Evolutionary conservation across 2,888 invertebrate species (phyloP).

Genomic region (Parascotia fuliginaria): DNA sequence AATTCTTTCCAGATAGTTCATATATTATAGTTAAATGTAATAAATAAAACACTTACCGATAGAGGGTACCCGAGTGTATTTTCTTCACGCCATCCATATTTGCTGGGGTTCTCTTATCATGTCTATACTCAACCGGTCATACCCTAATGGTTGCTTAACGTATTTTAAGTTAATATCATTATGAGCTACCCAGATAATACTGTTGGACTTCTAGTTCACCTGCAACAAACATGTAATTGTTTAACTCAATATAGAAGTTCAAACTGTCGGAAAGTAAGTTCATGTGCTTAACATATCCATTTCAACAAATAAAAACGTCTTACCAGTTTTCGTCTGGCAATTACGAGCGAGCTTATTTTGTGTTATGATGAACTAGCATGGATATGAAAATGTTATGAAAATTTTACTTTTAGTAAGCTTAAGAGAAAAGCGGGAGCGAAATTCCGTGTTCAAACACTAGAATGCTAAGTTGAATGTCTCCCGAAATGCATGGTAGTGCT

Average conservation of each 20-base stretch:
- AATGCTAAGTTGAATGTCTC: too few relatives aligned
- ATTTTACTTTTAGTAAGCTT: constrained; percentile 1
- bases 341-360: constrained; percentile 15
- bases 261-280: constrained; percentile 25
- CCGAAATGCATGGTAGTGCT: too few relatives aligned
- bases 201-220: constrained; percentile 49
- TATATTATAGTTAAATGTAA: too few relatives aligned
- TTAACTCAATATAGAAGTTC: constrained; percentile 16
- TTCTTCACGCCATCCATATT: constrained; percentile 83
- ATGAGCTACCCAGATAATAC: constrained; percentile 55
- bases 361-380: constrained; percentile 22
- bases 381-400: constrained; percentile 14
- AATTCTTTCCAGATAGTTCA: too few relatives aligned
- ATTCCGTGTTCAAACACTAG: neutral
- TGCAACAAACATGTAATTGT: constrained; percentile 53
- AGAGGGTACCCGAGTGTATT: constrained; percentile 82
- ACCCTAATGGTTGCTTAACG: constrained; percentile 64
- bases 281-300: constrained; percentile 17
- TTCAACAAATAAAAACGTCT: constrained; percentile 33
- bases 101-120: constrained; percentile 72
- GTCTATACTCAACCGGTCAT: constrained; percentile 57
- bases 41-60: constrained; percentile 69
- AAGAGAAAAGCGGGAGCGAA: neutral
- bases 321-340: constrained; percentile 21
- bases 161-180: constrained; percentile 68